These are phyloP conservation scores for Fistularia commersonii DNA, from an alignment of 2,797 vertebrate genomes.

Conservation along the genomic window DNA sequence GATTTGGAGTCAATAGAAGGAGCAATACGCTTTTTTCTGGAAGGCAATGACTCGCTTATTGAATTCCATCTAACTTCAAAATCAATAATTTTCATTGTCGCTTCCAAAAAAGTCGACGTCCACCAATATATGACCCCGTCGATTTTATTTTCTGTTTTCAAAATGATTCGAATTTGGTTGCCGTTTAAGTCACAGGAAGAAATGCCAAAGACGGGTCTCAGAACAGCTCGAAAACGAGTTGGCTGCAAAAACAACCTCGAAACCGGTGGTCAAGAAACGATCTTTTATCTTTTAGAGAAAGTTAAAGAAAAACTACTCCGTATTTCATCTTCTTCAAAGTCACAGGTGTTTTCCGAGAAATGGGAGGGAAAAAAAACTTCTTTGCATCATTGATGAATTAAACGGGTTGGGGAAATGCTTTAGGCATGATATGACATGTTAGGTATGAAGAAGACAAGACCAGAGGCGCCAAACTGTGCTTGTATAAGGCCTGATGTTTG, in stretches of 20 bases:
- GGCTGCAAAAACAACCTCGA: neutral
- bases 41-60: no score
- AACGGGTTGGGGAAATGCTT: constrained; percentile 79
- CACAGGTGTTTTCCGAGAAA: constrained; percentile 47
- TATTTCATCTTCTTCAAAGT: constrained; percentile 12
- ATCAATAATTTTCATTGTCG: no score
- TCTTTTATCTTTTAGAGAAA: neutral
- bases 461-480: constrained; percentile 93
- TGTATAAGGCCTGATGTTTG: constrained; percentile 86
- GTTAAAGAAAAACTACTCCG: neutral
- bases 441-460: constrained; percentile 98
- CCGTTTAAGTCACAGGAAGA: neutral
- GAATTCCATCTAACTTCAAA: no score
- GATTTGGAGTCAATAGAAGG: no score
- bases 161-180: neutral
- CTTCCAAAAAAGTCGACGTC: no score
- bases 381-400: constrained; percentile 75
- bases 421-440: constrained; percentile 93
- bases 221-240: constrained; percentile 12
- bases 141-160: constrained; percentile 12
- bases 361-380: constrained; percentile 33
- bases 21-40: no score
- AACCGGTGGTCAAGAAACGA: constrained; percentile 3
- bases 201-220: neutral
- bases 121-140: no score